Base-by-base conservation (phyloP, 1,140 invertebrate species). In the Laupala kohalensis region DNA sequence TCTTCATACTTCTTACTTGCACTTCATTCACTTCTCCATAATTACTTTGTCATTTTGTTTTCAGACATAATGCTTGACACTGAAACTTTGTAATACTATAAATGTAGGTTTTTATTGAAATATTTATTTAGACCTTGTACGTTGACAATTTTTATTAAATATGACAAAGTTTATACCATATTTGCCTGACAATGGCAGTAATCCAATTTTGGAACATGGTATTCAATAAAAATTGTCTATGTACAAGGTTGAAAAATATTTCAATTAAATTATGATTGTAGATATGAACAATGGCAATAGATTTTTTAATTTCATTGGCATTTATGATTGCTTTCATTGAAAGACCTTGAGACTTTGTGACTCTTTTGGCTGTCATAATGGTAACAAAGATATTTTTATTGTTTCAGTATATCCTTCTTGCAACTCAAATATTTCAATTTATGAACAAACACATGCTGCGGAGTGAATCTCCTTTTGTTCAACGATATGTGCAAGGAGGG, bases 391-490 rank as follows among this genome's bases (percentile, higher is more conserved):
- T n/a, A n/a, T n/a, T n/a, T n/a, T n/a, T n/a, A n/a, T n/a, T n/a
- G n/a, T 81, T 83, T 5, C 81, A 92, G 89, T 95, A 92, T 79
- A 91, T 94, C 75, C 85, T 86, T 19, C 79, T 95, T 73, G 91
- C 92, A 3, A 89, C 88, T 12, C 88, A 90, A 77, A 90, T 95
- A 53, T 92, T 95, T 77, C 80, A 88, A 76, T 88, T 90, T 75
- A 85, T 90, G 82, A 89, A 88, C 76, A 83, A 84, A 73, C 86
- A 90, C 76, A 84, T 92, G 64, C 81, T 92, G 67, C 86, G 85
- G 71, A 87, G 87, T 69, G 84, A 87, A 78, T 85, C 82, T 74
- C 77, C 81, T 0, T 86, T 83, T 74, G 79, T 89, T 29, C 80
- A 82, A 67, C 78, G 82, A 37, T 89, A 87, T 77, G 83, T 88